Evolutionary conservation across 2,113 vertebrate species (phyloP).

Genomic region (Ifrita kowaldi): DNA sequence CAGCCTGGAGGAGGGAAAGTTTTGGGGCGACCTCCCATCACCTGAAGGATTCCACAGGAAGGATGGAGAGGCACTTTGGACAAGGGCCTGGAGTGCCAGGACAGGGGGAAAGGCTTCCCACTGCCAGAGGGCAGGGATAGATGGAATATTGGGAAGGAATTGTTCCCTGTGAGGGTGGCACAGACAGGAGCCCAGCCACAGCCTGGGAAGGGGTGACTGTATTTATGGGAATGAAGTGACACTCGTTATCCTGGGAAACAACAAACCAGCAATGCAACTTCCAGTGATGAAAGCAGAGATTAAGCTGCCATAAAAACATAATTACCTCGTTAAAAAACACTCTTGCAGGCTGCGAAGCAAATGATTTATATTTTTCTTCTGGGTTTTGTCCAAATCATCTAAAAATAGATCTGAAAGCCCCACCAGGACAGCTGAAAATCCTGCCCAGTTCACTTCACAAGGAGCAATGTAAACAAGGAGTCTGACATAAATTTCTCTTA

Average conservation of each 20-base stretch:
- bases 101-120: background rate
- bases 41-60: background rate
- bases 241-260: background rate
- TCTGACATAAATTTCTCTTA: background rate
- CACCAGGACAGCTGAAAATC: background rate
- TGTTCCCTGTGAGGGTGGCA: background rate
- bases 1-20: background rate
- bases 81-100: background rate
- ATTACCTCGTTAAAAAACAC: conserved; percentile 13
- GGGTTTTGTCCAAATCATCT: conserved; percentile 4
- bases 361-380: conserved; percentile 4
- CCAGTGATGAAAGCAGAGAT: background rate
- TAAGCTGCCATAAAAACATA: conserved; percentile 19
- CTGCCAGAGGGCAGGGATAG: background rate
- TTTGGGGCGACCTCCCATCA: background rate
- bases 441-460: background rate
- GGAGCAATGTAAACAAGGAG: background rate
- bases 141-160: background rate
- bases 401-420: conserved; percentile 9
- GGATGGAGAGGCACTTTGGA: background rate
- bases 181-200: accelerated
- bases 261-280: background rate
- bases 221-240: background rate
- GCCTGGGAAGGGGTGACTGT: background rate
- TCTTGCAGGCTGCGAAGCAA: background rate